Percentiles rank a stretch among this genome's conserved stretches.
Conservation (phyloP, 2,113 vertebrate genomes). For the human (Homo sapiens) region GRCh38 chr14:79444001-79444500, state of each 20-base stretch:
- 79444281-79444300: neutral
- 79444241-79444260: neutral
- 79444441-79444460: neutral
- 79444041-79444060: constrained; percentile 78
- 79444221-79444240: constrained; percentile 28
- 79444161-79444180: constrained; percentile 76
- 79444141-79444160: constrained; percentile 61
- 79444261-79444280: neutral
- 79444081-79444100: constrained; percentile 74
- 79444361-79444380: neutral
- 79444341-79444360: neutral
- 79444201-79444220: neutral
- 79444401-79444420: neutral
- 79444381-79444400: neutral
- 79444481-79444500: neutral
- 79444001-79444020: neutral
- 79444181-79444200: constrained; percentile 57
- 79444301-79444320: neutral
- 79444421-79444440: neutral
- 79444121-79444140: constrained; percentile 78
- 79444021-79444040: constrained; percentile 51
- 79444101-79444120: constrained; percentile 78
- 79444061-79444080: constrained; percentile 78
- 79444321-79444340: neutral
- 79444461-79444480: neutral